A percentile compares a stretch with the other conserved stretches of the same genome.
Evolutionary conservation across 2,888 invertebrate species (phyloP).

Genomic region (Lapara coniferarum): DNA sequence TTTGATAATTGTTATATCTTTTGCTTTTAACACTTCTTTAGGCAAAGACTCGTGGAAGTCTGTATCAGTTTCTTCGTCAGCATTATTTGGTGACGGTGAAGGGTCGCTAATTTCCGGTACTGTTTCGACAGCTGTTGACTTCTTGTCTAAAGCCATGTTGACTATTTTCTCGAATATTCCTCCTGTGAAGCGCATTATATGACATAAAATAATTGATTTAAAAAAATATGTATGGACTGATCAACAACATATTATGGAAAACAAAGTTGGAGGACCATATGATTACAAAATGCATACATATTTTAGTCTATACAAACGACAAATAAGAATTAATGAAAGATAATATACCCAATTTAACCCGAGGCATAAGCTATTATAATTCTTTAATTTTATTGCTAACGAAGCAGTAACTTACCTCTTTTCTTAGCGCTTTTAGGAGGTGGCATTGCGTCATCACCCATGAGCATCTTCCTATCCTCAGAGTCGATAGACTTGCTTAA

Average conservation of each 20-base stretch:
- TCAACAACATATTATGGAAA: not conserved
- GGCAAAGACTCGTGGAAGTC: conserved; percentile 89
- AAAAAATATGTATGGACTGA: not conserved
- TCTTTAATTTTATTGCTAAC: too few relatives aligned
- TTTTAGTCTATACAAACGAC: too few relatives aligned
- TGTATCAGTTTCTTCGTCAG: conserved; percentile 87
- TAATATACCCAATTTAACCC: too few relatives aligned
- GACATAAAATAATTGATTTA: not conserved
- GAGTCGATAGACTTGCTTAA: conserved; percentile 83
- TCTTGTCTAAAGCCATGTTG: conserved; percentile 83
- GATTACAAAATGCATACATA: too few relatives aligned
- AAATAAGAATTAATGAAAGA: too few relatives aligned
- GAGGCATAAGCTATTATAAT: too few relatives aligned
- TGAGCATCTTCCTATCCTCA: conserved; percentile 66
- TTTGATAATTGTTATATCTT: conserved; percentile 68
- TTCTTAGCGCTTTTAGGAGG: conserved; percentile 58
- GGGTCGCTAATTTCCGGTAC: conserved; percentile 55
- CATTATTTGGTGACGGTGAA: conserved; percentile 65
- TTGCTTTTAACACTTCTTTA: conserved; percentile 83
- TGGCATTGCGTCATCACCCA: conserved; percentile 58
- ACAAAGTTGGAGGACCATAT: not conserved
- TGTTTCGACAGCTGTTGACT: conserved; percentile 84
- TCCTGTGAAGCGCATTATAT: conserved; percentile 50
- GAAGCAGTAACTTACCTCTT: conserved; percentile 58
- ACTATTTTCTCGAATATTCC: conserved; percentile 85